A percentile compares a stretch with the other conserved stretches of the same genome.
Evolutionary conservation across 2,888 invertebrate species (phyloP).

Genomic region (Pristionchus mayeri): DNA sequence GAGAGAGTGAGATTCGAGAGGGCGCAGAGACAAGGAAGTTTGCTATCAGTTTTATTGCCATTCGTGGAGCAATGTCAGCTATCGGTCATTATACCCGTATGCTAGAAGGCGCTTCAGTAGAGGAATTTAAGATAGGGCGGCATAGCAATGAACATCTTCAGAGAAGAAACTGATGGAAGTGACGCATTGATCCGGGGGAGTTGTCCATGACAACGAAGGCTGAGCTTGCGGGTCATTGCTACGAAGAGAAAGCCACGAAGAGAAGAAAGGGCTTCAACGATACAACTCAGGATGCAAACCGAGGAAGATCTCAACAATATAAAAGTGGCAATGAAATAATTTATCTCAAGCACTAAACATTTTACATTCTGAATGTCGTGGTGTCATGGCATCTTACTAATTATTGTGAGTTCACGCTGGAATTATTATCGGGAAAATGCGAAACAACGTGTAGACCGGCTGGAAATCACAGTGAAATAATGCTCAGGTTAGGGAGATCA

Average conservation of each 20-base stretch:
- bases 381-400: not conserved
- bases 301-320: not conserved
- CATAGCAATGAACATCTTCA: too few species aligned
- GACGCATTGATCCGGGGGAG: too few species aligned
- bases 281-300: not conserved
- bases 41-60: slow-evolving; percentile 32
- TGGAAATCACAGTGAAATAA: not conserved
- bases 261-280: not conserved
- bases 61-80: not conserved
- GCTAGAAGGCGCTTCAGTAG: not conserved
- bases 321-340: not conserved
- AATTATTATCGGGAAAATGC: slow-evolving; percentile 16
- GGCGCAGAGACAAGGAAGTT: not conserved
- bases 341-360: slow-evolving; percentile 17
- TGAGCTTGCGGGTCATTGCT: not conserved
- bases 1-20: slow-evolving; percentile 7
- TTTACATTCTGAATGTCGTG: not conserved
- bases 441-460: not conserved
- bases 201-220: not conserved
- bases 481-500: not conserved
- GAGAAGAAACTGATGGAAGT: too few species aligned
- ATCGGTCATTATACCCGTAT: not conserved
- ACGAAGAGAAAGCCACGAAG: not conserved
- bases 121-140: not conserved
- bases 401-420: slow-evolving; percentile 12